Evolutionary conservation across 2,888 invertebrate genomes (phyloP), one percentile per base, ranked within the genome.

Genomic region (Andrena praecox): DNA sequence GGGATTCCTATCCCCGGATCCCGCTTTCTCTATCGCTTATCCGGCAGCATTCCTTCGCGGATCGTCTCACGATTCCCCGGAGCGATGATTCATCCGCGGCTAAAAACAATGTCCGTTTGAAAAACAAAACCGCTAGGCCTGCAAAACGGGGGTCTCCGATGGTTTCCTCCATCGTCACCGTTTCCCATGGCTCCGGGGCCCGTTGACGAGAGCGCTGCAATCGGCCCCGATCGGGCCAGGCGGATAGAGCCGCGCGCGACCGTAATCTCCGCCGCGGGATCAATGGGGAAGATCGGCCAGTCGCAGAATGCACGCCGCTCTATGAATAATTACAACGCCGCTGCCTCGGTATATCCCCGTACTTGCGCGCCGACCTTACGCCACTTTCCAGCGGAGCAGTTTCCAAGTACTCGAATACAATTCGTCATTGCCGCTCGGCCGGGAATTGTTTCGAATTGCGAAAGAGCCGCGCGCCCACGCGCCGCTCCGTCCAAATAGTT

Each of bases 241-340:
- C n/a, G 2, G 64, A 64, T 64, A 64, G 48, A 27, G 3, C 35
- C 20, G 24, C 24, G 7, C 52, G 48, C 68, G 48, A 50, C 66
- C 50, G 27, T 35, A 48, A 10, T 6, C 10, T 27, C 8, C 7
- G 2, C 4, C 10, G 35, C 10, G 52, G 16, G 42, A 63, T 33
- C 54, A 24, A 8, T 7, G 33, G 64, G 16, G 10, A 35, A 48
- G 64, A 74, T 67, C 12, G 54, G 74, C 42, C 48, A 35, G 42
- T 31, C 8, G 20, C 60, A 4, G 20, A 62, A 62, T 54, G n/a
- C 29, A 27, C 12, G 6, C 24, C 6, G 29, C 60, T 67, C 33
- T n/a, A 50, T 77, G 71, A 80, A 77, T 80, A 80, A 77, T 77
- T 77, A 35, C 69, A 62, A 48, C 52, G 54, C 59, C 77, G 62